A percentile compares a stretch with the other conserved stretches of the same genome.
phyloP scores from a whole-genome alignment of 2,113 vertebrate species.

The Donacobius atricapilla region DNA sequence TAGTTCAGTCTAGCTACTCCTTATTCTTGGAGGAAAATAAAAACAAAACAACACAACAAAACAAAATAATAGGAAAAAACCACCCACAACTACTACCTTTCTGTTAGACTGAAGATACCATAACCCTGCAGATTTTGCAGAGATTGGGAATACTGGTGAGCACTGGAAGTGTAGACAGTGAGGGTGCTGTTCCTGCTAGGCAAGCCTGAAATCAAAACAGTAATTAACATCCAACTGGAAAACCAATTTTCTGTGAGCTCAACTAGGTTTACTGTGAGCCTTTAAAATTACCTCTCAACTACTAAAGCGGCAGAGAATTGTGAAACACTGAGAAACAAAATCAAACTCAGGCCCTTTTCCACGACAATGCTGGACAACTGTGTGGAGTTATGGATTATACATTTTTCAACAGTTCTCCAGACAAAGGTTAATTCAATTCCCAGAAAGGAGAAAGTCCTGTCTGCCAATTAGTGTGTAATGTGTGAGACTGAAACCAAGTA shows the following conservation, averaged over 20 bases:
- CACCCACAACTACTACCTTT: neutral
- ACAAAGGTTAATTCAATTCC: slow-evolving; percentile 12
- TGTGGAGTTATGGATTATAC: neutral
- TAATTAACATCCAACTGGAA: neutral
- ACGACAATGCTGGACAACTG: neutral
- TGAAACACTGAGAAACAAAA: neutral
- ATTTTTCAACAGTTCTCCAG: neutral
- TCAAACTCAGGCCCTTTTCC: neutral
- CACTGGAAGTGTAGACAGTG: neutral
- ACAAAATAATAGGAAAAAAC: neutral
- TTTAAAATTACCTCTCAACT: neutral
- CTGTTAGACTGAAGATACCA: neutral
- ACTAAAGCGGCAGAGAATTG: neutral
- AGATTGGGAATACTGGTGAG: neutral
- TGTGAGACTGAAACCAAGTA: neutral
- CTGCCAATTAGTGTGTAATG: neutral
- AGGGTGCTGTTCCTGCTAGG: neutral
- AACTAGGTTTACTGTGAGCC: neutral
- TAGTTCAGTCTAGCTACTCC: neutral
- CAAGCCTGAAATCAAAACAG: neutral
- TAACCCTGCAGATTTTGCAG: neutral
- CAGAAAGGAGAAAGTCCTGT: neutral
- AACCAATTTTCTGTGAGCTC: neutral
- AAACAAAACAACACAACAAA: neutral
- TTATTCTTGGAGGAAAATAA: neutral